Evolutionary conservation across 2,113 vertebrate species (phyloP), one percentile per base, ranked within the genome.

Genomic region (Hypanus sabinus): DNA sequence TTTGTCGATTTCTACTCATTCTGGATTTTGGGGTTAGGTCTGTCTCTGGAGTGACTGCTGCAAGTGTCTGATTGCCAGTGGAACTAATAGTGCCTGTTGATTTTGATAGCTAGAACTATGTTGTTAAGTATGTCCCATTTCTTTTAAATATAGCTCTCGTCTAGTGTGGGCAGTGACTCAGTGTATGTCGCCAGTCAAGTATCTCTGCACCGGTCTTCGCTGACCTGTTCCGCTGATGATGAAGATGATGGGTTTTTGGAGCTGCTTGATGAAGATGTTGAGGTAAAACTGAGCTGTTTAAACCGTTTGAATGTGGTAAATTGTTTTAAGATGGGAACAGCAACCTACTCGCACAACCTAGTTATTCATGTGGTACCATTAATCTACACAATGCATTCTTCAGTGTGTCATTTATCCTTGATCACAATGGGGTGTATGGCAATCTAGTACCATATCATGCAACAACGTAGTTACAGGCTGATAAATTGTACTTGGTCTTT

Each of bases 161-260:
- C 80, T 46, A 18, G 27, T 94, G 3, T 6, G 33, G 76, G 27
- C 55, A 55, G 38, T 57, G 55, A 0, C 94, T 94, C 95, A 5
- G 76, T 94, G 0, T 94, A 95, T 0, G 96, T 96, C 83, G 94
- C 60, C 93, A 96, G 96, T 94, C 96, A 97, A 11, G 1, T 97
- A 18, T 94, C 96, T 92, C 96, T 96, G 94, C 96, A 97, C 57
- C 96, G 95, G 24, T 96, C 96, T 1, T 96, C 97, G 9, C 95
- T 96, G 87, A 94, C 96, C 2, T 96, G 96, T 16, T 95, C 96
- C 0, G 95, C 96, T 0, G 96, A 96, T 0, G 97, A 97, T 0
- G 96, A 97, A 1, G 98, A 99, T 0, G 98, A 99, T 71, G 98
- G 98, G 1, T 99, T 99, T 95, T 95, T 98, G 79, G 98, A 98